Conservation (phyloP, 2,113 vertebrate species). For the Saccopteryx leptura region DNA sequence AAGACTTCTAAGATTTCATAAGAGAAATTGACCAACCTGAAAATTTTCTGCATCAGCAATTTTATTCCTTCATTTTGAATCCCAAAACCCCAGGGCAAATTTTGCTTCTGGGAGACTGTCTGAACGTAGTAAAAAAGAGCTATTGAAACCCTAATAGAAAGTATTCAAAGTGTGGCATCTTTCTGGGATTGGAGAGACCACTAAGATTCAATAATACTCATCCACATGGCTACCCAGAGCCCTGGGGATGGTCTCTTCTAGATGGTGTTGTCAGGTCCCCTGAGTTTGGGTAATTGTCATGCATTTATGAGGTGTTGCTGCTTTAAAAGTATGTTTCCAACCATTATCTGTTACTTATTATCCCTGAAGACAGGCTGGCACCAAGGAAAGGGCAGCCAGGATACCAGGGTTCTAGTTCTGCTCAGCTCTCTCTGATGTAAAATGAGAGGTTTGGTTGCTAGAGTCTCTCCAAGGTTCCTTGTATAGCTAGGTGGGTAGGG, state of each 20-base stretch:
- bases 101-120: neutral
- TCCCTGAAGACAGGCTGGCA: neutral
- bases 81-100: neutral
- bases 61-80: conserved; percentile 33
- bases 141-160: neutral
- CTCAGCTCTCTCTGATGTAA: neutral
- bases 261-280: neutral
- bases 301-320: neutral
- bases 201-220: neutral
- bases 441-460: neutral
- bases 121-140: neutral
- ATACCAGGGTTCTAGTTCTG: conserved; percentile 14
- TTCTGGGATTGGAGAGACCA: neutral
- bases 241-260: neutral
- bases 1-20: neutral
- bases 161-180: neutral
- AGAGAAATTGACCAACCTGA: neutral
- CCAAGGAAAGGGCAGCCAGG: neutral
- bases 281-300: neutral
- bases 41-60: neutral
- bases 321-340: neutral
- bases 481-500: neutral
- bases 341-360: conserved; percentile 6
- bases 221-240: neutral
- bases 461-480: neutral